Evolutionary conservation across 1,140 invertebrate species (phyloP).

Genomic region (Capitella teleta): DNA sequence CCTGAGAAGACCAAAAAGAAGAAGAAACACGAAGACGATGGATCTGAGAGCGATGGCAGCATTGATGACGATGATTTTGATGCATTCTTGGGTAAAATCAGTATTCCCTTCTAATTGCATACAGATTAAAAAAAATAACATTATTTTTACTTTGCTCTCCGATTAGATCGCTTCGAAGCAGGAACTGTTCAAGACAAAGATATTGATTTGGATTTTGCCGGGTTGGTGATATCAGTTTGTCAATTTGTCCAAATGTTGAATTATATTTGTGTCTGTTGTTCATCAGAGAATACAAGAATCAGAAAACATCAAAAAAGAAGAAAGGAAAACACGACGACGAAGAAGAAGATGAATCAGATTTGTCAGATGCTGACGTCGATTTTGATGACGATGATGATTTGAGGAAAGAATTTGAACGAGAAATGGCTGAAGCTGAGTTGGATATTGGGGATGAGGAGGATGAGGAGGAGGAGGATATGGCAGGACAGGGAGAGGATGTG

Average conservation of each 20-base stretch:
- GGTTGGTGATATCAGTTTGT: constrained; percentile 17
- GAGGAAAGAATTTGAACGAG: constrained; percentile 30
- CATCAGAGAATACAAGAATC: constrained; percentile 18
- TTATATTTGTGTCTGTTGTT: constrained; percentile 8
- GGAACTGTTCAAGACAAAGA: constrained; percentile 19
- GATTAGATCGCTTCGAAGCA: constrained; percentile 26
- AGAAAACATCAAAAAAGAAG: constrained; percentile 8
- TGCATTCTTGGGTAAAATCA: constrained; percentile 5
- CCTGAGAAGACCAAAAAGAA: neutral
- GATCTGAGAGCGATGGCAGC: neutral
- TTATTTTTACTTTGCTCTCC: constrained; percentile 4
- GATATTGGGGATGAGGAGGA: constrained; percentile 14
- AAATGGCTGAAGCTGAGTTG: constrained; percentile 16
- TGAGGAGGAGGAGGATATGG: constrained; percentile 15
- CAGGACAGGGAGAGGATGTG: constrained; percentile 10
- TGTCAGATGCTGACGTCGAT: constrained; percentile 34
- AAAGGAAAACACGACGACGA: constrained; percentile 16
- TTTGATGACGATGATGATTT: constrained; percentile 32
- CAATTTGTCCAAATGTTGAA: constrained; percentile 6
- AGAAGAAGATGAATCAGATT: constrained; percentile 17
- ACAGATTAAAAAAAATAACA: neutral
- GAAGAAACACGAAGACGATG: neutral
- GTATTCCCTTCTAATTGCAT: neutral
- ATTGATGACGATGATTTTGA: neutral
- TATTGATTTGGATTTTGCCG: constrained; percentile 29